Evolutionary conservation across 92 coral and sea anemone species (phyloP).

Genomic region (Heteractis magnifica): DNA sequence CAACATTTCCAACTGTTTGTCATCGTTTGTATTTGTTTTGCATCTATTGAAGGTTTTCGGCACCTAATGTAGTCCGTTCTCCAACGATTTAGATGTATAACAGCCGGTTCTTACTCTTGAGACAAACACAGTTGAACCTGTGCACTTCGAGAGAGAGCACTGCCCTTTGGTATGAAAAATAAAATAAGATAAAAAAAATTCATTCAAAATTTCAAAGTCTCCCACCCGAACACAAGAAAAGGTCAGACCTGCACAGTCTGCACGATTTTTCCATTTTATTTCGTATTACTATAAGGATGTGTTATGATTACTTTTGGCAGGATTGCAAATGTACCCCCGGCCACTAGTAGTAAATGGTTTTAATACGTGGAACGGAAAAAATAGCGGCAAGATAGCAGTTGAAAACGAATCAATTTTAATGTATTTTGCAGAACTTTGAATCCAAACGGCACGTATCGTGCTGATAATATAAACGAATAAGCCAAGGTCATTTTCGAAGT

Average conservation of each 20-base stretch:
- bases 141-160: neutral
- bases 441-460: neutral
- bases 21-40: conserved; percentile 14
- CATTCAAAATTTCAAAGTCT: neutral
- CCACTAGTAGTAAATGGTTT: neutral
- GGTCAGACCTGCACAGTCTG: neutral
- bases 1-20: neutral
- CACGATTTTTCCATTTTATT: too few relatives aligned
- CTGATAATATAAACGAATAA: neutral
- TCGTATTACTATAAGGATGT: neutral
- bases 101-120: neutral
- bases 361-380: neutral
- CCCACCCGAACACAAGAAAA: neutral
- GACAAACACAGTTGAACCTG: neutral
- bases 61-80: neutral
- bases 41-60: neutral
- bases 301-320: neutral
- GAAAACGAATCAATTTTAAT: neutral
- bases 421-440: neutral
- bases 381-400: neutral
- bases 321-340: neutral
- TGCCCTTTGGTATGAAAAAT: neutral
- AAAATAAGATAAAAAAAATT: too few relatives aligned
- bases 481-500: neutral
- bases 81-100: neutral